Evolutionary conservation across 2,797 vertebrate genomes (phyloP).

Genomic region (Sebastes ruberrimus): DNA sequence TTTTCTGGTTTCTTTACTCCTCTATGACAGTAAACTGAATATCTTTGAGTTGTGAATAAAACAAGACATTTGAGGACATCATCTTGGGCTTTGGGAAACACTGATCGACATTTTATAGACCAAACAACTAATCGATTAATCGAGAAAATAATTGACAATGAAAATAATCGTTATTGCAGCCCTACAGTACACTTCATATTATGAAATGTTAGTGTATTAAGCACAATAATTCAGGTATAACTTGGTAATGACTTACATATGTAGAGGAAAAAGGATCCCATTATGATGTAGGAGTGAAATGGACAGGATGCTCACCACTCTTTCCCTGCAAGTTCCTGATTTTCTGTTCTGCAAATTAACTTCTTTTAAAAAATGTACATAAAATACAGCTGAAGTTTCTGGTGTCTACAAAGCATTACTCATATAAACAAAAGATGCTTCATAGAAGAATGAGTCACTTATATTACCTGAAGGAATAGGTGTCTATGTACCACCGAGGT

Average conservation of each 20-base stretch:
- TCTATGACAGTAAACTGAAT: no score
- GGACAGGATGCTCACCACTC: constrained; percentile 39
- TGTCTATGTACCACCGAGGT: background rate
- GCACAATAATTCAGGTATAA: background rate
- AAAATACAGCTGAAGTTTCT: background rate
- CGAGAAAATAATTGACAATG: no score
- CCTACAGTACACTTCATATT: background rate
- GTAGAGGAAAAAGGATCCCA: background rate
- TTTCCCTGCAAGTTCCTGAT: constrained; percentile 15
- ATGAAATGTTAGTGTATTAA: background rate
- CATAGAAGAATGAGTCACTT: background rate
- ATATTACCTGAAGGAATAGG: background rate
- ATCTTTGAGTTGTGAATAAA: no score
- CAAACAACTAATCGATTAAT: no score
- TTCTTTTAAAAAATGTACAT: background rate
- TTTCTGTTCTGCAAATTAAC: constrained; percentile 14
- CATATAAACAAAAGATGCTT: background rate
- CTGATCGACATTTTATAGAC: no score
- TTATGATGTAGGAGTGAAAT: background rate
- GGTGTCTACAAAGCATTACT: background rate
- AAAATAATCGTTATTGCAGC: background rate
- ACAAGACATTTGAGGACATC: no score
- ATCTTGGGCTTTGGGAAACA: no score
- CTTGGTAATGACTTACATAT: background rate
- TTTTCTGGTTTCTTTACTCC: no score